Base-by-base conservation (phyloP, 2,888 invertebrate species). In the Stenodema calcarata region DNA sequence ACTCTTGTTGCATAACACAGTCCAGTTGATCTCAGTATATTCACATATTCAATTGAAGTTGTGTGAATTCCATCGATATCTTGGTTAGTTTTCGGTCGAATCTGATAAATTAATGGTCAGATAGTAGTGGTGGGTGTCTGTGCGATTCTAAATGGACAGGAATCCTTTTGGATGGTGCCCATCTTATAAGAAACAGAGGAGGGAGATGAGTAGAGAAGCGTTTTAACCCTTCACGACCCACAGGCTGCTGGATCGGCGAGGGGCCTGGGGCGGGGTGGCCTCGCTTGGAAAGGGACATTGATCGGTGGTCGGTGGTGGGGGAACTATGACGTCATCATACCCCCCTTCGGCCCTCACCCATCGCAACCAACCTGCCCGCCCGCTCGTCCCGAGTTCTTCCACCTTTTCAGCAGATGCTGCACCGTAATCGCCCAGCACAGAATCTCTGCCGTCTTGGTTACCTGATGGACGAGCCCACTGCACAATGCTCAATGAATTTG, bases 301-400 rank as follows among this genome's bases (percentile, higher is more conserved):
- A 82, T 82, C 82, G 82, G 82, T 82, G 27, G 82, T 69, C 23
- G 69, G 82, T 62, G 47, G 82, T 69, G 82, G 70, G 82, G 82
- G 82, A 62, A 70, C 18, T 82, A 83, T 47, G 78, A 47, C 62
- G 27, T 80, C 80, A 62, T 62, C 62, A 35, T 35, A 62, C 47
- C 27, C 47, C 83, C 30, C 41, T 12, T n/a, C 27, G n/a, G n/a
- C 47, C 50, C 73, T 28, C 35, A n/a, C 86, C 23, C 42, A 50
- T 35, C 44, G 76, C 27, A 47, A 16, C 75, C 27, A n/a, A 47
- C 18, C 76, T 42, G 62, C 41, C 82, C 18, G 7, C 35, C 4
- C 16, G 44, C 54, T 1, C 41, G 41, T 16, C 6, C n/a, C 80
- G n/a, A 30, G 30, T 80, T 80, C 80, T 80, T 80, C 80, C 54